Percentiles rank a stretch among this genome's conserved stretches.
phyloP scores from a whole-genome alignment of 2,888 invertebrate genomes.

The Cremastinae sp. region DNA sequence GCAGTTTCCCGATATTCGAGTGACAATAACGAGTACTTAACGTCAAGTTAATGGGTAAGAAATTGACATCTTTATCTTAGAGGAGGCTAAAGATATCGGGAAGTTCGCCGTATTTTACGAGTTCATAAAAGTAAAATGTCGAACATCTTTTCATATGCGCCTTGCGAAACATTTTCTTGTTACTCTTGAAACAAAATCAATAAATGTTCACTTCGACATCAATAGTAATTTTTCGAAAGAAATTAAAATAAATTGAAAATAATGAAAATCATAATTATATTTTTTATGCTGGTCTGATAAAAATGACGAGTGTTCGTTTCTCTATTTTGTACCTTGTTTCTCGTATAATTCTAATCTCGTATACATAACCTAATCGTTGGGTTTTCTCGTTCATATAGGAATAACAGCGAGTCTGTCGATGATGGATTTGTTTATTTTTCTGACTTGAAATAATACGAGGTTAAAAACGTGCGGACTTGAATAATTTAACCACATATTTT shows the following conservation, averaged over 20 bases:
- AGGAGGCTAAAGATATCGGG: conserved; percentile 9
- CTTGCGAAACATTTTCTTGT: background rate
- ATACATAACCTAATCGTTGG: conserved; percentile 19
- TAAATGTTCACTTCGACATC: too few relatives aligned
- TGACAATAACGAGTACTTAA: background rate
- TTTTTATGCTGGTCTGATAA: too few relatives aligned
- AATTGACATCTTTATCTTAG: conserved; percentile 10
- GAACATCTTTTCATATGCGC: background rate
- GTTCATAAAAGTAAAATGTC: background rate
- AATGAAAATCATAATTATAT: too few relatives aligned
- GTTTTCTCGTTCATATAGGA: background rate
- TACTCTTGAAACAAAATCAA: background rate
- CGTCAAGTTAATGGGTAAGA: conserved; percentile 7
- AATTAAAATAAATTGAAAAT: too few relatives aligned
- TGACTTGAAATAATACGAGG: conserved; percentile 34
- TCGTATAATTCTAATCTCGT: background rate
- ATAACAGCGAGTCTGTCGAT: background rate
- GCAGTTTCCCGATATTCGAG: background rate
- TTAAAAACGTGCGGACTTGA: conserved; percentile 41
- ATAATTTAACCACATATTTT: conserved; percentile 29
- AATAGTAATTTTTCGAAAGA: too few relatives aligned
- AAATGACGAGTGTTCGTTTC: too few relatives aligned
- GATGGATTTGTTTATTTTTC: conserved; percentile 12
- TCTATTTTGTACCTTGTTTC: conserved; percentile 6
- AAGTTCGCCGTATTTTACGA: conserved; percentile 10